These are phyloP conservation scores for Acromyrmex heyeri DNA, from an alignment of 1,140 invertebrate species.

Conservation along the genomic window DNA sequence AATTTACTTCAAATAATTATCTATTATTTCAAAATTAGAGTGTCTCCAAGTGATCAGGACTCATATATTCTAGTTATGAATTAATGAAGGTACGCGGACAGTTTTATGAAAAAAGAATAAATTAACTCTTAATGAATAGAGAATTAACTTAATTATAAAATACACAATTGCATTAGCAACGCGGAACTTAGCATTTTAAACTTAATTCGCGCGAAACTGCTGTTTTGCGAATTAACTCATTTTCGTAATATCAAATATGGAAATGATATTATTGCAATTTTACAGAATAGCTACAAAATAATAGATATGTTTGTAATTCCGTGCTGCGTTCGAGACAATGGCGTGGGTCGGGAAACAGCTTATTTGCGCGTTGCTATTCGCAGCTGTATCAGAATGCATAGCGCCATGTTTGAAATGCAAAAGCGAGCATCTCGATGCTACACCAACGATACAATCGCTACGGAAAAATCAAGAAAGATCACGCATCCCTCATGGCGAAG, in stretches of 20 bases:
- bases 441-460: not conserved
- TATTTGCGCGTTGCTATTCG: conserved; percentile 25
- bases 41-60: too few relatives aligned
- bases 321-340: not conserved
- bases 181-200: not conserved
- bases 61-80: too few relatives aligned
- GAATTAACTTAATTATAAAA: conserved; percentile 29
- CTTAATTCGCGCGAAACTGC: conserved; percentile 8
- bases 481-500: not conserved
- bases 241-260: conserved; percentile 6
- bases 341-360: not conserved
- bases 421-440: not conserved
- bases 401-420: not conserved
- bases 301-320: conserved; percentile 14
- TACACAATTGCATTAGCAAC: not conserved
- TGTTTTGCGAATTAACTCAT: not conserved
- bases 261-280: not conserved
- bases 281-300: not conserved
- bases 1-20: too few relatives aligned
- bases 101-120: not conserved
- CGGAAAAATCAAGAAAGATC: not conserved
- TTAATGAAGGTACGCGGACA: not conserved
- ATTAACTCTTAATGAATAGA: not conserved
- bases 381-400: not conserved
- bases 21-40: too few relatives aligned